Evolutionary conservation across 2,888 invertebrate species (phyloP), one percentile per base, ranked within the genome.

Genomic region (Spisula subtruncata): DNA sequence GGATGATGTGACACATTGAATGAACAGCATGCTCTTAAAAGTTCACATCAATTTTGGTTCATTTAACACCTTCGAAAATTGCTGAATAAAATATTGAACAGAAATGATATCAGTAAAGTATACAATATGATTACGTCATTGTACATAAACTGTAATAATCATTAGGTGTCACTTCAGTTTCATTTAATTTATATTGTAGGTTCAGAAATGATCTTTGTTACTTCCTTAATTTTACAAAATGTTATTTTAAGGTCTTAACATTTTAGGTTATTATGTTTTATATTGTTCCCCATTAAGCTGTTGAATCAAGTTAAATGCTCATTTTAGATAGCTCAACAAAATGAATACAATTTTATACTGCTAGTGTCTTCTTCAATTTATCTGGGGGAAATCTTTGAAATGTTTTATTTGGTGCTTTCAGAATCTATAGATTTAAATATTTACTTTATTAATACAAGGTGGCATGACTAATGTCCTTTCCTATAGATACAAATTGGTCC

Each of bases 401-500:
- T 66, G n/a, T 66, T 66, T 66, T n/a, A 66, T n/a, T 10, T 66
- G 8, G n/a, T 25, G n/a, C 60, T 25, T 66, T 25, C 60, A 25
- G 60, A 25, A 66, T 66, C 60, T n/a, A 66, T n/a, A 25, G 60
- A 66, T 66, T 66, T 66, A 25, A 66, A 25, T 66, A 25, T 66
- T 66, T 66, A 66, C 10, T 5, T 25, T 25, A 66, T 66, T 66
- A 66, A 66, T 66, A 66, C 60, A 66, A 66, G 60, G n/a, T 75
- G 75, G 25, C 75, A 75, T 75, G 75, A 75, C 75, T 35, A 18
- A 75, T 18, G 75, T 32, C 32, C 75, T 75, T 75, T 32, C 75
- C 25, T 32, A 18, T 41, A 41, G 41, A 41, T 18, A 35, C 29
- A 75, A 75, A 75, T 75, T 75, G 75, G 35, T 75, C 32, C 41